Conservation (phyloP, 2,113 vertebrate species). For the Poecile atricapillus region DNA sequence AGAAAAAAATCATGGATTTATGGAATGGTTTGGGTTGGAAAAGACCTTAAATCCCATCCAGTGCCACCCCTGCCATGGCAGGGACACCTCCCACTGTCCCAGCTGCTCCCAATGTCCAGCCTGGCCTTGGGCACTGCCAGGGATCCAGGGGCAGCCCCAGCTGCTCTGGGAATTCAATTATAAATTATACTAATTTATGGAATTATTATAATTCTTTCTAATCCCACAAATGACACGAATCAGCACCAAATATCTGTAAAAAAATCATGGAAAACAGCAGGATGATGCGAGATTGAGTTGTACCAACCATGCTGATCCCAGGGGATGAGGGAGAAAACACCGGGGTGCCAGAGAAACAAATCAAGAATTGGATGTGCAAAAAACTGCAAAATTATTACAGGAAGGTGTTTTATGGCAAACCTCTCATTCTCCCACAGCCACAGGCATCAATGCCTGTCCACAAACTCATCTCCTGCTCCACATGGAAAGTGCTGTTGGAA, state of each 20-base stretch:
- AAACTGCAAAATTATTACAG: not conserved
- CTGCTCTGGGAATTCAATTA: not conserved
- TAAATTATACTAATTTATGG: not conserved
- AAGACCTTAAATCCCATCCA: accelerated
- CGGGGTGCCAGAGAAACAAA: not conserved
- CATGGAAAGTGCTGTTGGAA: not conserved
- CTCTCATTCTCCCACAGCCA: not conserved
- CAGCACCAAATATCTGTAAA: not conserved
- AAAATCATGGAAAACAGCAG: not conserved
- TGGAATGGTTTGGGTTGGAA: not conserved
- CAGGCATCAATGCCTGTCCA: not conserved
- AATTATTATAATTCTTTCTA: not conserved
- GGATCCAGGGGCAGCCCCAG: not conserved
- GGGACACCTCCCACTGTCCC: not conserved
- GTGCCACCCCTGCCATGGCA: not conserved
- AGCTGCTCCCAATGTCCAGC: not conserved
- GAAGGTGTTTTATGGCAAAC: not conserved
- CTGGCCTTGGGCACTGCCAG: not conserved
- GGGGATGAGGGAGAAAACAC: not conserved
- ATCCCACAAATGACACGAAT: not conserved
- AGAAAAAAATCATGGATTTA: not conserved
- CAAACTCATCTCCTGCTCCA: not conserved
- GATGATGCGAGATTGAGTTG: not conserved
- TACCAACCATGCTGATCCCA: not conserved
- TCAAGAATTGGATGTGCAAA: not conserved